These are phyloP conservation scores for Alitta virens DNA, from an alignment of 2,888 invertebrate genomes.

Conservation along the genomic window DNA sequence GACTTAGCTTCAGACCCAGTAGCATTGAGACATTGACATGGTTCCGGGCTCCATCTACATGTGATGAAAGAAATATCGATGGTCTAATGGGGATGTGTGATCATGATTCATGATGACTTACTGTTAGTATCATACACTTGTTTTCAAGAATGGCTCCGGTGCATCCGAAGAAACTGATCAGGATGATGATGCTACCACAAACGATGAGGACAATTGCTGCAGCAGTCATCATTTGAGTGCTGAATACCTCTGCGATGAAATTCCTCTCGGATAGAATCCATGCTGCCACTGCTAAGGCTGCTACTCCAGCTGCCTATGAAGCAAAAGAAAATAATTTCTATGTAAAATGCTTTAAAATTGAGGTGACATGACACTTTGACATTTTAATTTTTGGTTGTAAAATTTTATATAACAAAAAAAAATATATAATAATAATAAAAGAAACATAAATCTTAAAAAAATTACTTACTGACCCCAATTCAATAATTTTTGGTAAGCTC, in stretches of 20 bases:
- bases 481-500: too few species aligned
- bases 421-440: background rate
- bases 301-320: slow-evolving; percentile 9
- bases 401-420: background rate
- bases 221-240: slow-evolving; percentile 21
- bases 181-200: slow-evolving; percentile 23
- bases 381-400: background rate
- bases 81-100: too few species aligned
- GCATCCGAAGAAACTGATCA: slow-evolving; percentile 29
- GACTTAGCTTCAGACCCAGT: too few species aligned
- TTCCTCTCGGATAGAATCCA: slow-evolving; percentile 22
- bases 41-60: too few species aligned
- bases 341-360: background rate
- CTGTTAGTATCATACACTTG: slow-evolving; percentile 21
- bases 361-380: background rate
- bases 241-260: slow-evolving; percentile 15
- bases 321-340: background rate
- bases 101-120: too few species aligned
- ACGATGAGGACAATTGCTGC: slow-evolving; percentile 26
- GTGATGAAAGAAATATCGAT: too few species aligned
- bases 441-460: too few species aligned
- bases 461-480: too few species aligned
- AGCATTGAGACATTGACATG: too few species aligned
- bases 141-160: slow-evolving; percentile 27
- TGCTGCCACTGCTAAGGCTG: slow-evolving; percentile 13